Evolutionary conservation across 2,888 invertebrate genomes (phyloP).

Genomic region (Flexamia atlantica): DNA sequence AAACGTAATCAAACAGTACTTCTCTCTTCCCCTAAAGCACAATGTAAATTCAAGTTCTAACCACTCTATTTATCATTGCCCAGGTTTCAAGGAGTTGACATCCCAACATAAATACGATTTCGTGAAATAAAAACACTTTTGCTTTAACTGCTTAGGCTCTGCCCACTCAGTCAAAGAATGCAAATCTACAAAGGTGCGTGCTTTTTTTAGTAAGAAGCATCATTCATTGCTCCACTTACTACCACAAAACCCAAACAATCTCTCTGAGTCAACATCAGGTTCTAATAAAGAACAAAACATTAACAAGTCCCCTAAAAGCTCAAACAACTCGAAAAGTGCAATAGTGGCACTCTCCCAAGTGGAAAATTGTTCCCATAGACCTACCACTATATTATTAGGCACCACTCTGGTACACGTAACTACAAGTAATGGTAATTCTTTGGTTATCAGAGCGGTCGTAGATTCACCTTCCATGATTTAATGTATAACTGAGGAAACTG

Average conservation of each 20-base stretch:
- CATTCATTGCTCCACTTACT: conserved; percentile 1
- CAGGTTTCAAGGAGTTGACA: not conserved
- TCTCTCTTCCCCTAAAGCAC: not conserved
- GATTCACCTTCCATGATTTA: conserved; percentile 27
- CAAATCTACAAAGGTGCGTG: not conserved
- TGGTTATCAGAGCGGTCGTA: conserved; percentile 24
- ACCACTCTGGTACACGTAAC: conserved; percentile 19
- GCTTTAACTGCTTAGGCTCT: not conserved
- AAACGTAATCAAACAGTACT: not conserved
- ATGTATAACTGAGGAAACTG: not conserved
- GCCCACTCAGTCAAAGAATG: not conserved
- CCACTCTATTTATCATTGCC: not conserved
- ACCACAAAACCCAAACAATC: not conserved
- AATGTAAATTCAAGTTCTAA: not conserved
- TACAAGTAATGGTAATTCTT: not conserved
- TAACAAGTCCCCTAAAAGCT: not conserved
- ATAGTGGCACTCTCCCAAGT: not conserved
- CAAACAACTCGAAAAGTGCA: not conserved
- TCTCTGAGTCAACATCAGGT: not conserved
- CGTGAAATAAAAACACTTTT: not conserved
- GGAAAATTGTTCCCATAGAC: not conserved
- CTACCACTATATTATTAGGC: conserved; percentile 2
- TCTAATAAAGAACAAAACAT: not conserved
- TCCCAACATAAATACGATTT: not conserved
- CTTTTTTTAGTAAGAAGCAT: not conserved